These are phyloP conservation scores for Spodoptera littoralis DNA, from an alignment of 2,888 invertebrate species.

Conservation along the genomic window DNA sequence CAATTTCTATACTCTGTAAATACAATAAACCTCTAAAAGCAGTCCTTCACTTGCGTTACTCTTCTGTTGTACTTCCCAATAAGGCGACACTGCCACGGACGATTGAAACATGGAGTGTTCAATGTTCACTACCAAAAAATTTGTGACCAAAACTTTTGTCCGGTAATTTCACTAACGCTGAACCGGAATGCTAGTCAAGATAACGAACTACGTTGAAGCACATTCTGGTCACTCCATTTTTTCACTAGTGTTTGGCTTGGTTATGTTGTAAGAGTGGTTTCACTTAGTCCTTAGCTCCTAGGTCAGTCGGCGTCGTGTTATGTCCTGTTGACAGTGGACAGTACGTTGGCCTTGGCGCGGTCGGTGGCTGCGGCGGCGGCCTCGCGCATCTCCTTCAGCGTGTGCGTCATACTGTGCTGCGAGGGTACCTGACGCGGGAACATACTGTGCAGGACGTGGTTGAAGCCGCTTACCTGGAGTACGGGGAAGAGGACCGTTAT, in stretches of 20 bases:
- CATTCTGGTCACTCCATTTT: constrained; percentile 29
- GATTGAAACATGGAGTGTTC: constrained; percentile 33
- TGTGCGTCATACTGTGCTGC: constrained; percentile 62
- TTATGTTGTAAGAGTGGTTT: constrained; percentile 1
- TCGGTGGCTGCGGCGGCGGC: constrained; percentile 95
- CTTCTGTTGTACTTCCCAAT: constrained; percentile 20
- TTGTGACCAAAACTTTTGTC: neutral
- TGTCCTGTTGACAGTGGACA: constrained; percentile 82
- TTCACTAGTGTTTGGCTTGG: neutral
- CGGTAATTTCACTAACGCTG: neutral
- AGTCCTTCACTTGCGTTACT: constrained; percentile 29
- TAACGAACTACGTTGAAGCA: too few species aligned
- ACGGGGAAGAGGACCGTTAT: too few species aligned
- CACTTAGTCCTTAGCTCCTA: constrained; percentile 25
- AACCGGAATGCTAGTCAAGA: neutral
- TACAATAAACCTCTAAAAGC: constrained; percentile 27
- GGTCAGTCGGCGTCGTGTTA: constrained; percentile 66
- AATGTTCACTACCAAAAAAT: neutral
- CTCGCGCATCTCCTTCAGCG: constrained; percentile 91
- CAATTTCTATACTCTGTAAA: constrained; percentile 14
- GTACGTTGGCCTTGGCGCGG: constrained; percentile 91
- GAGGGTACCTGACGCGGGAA: constrained; percentile 85
- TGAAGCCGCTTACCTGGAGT: constrained; percentile 92
- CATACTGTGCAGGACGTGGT: constrained; percentile 93
- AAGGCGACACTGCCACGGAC: constrained; percentile 15